These are phyloP conservation scores for Morone chrysops DNA, from an alignment of 2,113 vertebrate genomes.

Conservation along the genomic window DNA sequence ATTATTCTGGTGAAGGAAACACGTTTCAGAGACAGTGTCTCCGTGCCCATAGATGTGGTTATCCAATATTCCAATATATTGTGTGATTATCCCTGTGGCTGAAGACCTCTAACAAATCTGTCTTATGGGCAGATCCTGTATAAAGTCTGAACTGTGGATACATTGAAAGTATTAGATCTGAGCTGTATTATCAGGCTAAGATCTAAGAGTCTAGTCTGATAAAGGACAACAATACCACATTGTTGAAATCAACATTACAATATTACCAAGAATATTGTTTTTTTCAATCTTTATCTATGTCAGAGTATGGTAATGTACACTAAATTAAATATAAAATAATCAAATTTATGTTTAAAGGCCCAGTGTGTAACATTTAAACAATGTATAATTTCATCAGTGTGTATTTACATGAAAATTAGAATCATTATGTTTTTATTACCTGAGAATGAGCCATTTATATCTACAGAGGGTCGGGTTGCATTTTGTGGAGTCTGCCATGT, in stretches of 20 bases:
- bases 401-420: no score
- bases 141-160: background rate
- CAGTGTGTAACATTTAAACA: no score
- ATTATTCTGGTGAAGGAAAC: conserved; percentile 56
- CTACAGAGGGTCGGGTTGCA: no score
- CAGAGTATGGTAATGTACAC: background rate
- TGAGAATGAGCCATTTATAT: no score
- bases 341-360: background rate
- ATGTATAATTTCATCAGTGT: no score
- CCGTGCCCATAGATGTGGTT: conserved; percentile 25
- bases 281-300: background rate
- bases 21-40: conserved; percentile 38
- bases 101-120: conserved; percentile 11
- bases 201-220: background rate
- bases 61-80: conserved; percentile 32
- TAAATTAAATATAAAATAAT: background rate
- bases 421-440: no score
- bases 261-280: background rate
- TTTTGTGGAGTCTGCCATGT: no score
- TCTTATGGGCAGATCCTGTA: background rate
- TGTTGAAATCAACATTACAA: background rate
- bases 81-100: background rate
- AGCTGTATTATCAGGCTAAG: background rate
- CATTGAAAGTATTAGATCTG: background rate
- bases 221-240: background rate